These are phyloP conservation scores for Aphodius sticticus DNA, from an alignment of 2,888 invertebrate species.

Conservation along the genomic window DNA sequence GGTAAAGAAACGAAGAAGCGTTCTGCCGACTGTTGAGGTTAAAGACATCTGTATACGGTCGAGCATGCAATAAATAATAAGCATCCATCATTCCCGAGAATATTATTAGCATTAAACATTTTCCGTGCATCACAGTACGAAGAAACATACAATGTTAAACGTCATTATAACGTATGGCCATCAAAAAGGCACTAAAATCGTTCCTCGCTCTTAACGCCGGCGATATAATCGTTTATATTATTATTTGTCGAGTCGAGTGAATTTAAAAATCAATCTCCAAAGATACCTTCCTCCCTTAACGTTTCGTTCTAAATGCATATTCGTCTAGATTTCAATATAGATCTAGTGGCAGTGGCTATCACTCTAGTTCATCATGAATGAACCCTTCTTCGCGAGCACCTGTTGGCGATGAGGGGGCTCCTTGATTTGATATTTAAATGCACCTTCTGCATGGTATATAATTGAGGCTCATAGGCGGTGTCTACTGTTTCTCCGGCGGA, in stretches of 20 bases:
- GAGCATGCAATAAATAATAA: conserved; percentile 50
- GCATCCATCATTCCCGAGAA: conserved; percentile 48
- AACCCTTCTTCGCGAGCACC: conserved; percentile 35
- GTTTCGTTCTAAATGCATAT: conserved; percentile 44
- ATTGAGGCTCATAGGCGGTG: conserved; percentile 13
- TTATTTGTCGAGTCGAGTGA: background rate
- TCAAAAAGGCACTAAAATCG: conserved; percentile 8
- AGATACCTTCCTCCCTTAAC: conserved; percentile 28
- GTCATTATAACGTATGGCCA: background rate
- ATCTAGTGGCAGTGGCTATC: conserved; percentile 39
- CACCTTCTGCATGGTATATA: conserved; percentile 13
- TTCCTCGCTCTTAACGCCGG: background rate
- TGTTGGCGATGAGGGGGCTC: conserved; percentile 33
- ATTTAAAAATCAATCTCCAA: conserved; percentile 15
- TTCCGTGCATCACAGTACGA: conserved; percentile 13
- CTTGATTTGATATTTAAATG: conserved; percentile 38
- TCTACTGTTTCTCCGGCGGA: background rate
- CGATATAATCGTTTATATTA: conserved; percentile 6
- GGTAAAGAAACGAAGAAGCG: background rate
- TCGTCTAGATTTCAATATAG: conserved; percentile 50
- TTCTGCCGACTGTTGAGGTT: conserved; percentile 44
- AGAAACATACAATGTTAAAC: conserved; percentile 33
- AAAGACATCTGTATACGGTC: conserved; percentile 51
- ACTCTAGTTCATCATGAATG: conserved; percentile 36
- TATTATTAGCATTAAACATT: conserved; percentile 47